Evolutionary conservation across 2,113 vertebrate genomes (phyloP).

Genomic region (Poeciliopsis occidentalis): DNA sequence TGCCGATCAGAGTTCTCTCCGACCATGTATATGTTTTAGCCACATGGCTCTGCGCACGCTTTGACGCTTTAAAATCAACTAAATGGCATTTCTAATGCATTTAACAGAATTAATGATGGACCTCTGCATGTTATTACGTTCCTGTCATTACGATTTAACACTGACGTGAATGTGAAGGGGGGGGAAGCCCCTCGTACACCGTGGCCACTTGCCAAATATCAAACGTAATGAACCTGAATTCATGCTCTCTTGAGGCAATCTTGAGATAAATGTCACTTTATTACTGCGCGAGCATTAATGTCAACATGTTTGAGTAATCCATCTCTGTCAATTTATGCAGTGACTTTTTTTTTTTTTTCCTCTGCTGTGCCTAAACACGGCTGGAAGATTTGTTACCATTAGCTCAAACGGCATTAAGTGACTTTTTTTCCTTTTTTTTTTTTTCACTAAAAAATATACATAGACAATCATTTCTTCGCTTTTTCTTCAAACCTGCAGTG

Average conservation of each 20-base stretch:
- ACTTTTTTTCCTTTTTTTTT: background rate
- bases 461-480: background rate
- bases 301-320: background rate
- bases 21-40: background rate
- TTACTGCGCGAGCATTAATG: background rate
- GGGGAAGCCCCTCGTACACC: background rate
- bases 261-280: slow-evolving; percentile 1
- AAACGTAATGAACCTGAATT: slow-evolving; percentile 18
- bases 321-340: background rate
- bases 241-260: background rate
- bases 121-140: background rate
- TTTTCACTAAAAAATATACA: background rate
- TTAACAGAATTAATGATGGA: background rate
- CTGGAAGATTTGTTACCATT: background rate
- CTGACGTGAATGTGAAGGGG: background rate
- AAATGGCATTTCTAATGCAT: slow-evolving; percentile 6
- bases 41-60: too few species aligned
- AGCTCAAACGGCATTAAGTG: background rate
- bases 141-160: background rate
- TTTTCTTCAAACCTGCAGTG: slow-evolving; percentile 30
- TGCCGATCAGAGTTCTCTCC: background rate
- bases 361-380: slow-evolving; percentile 2
- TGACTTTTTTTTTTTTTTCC: background rate
- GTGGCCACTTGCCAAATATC: slow-evolving; percentile 6
- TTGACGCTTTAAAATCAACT: background rate